Conservation (phyloP, 2,113 vertebrate genomes). For the Caranx ignobilis region DNA sequence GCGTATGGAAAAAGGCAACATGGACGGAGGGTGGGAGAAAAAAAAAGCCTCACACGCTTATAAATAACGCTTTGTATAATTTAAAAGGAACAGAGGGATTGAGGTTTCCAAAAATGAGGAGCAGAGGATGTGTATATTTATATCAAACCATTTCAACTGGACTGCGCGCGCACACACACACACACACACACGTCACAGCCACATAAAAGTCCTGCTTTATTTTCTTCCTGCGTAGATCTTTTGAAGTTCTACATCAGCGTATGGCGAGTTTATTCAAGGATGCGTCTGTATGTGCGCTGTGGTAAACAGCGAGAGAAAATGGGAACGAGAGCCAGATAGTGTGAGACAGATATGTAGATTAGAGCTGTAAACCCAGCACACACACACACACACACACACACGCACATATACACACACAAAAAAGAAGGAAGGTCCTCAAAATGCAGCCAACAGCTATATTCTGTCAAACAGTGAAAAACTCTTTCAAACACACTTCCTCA, state of each 20-base stretch:
- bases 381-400: too few species aligned
- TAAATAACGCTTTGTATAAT: slow-evolving; percentile 59
- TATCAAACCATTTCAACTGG: slow-evolving; percentile 42
- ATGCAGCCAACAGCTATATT: slow-evolving; percentile 39
- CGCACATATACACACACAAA: neutral
- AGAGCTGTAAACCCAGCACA: slow-evolving; percentile 33
- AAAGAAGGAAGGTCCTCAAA: slow-evolving; percentile 21
- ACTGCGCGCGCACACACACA: slow-evolving; percentile 5
- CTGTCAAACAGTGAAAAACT: slow-evolving; percentile 33
- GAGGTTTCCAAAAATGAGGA: slow-evolving; percentile 40
- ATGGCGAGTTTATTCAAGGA: slow-evolving; percentile 41
- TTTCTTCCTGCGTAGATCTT: slow-evolving; percentile 33
- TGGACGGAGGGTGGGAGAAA: slow-evolving; percentile 4
- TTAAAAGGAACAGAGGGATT: slow-evolving; percentile 34
- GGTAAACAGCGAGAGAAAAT: slow-evolving; percentile 20
- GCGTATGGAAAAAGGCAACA: slow-evolving; percentile 8
- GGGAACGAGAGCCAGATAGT: slow-evolving; percentile 29
- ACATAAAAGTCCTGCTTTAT: slow-evolving; percentile 24
- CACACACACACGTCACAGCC: slow-evolving; percentile 29
- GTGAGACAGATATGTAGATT: slow-evolving; percentile 56
- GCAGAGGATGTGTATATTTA: slow-evolving; percentile 37
- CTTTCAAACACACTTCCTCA: slow-evolving; percentile 14
- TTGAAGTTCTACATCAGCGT: slow-evolving; percentile 44
- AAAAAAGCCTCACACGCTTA: slow-evolving; percentile 22
- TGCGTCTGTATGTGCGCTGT: slow-evolving; percentile 10